Conservation (phyloP, 2,888 invertebrate genomes). For the Coenonympha glycerion region DNA sequence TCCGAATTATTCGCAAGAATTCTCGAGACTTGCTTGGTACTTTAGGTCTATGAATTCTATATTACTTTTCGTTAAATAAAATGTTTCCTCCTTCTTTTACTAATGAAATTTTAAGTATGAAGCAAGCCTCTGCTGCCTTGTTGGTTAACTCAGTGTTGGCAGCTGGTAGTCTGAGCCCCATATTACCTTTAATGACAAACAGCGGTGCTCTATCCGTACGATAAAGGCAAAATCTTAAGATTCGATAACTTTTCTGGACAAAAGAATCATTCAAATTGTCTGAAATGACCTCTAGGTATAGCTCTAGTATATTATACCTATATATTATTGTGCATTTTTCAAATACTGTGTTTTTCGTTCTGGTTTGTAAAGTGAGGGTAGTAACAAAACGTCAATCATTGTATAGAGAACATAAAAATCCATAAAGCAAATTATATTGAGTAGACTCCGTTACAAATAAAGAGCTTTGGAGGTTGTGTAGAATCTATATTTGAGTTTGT, state of each 20-base stretch:
- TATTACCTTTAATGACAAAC: constrained; percentile 14
- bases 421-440: constrained; percentile 11
- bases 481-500: constrained; percentile 47
- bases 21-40: neutral
- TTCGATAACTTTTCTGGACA: constrained; percentile 2
- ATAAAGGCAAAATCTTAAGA: constrained; percentile 19
- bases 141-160: neutral
- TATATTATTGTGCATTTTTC: too few species aligned
- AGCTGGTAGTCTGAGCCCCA: constrained; percentile 12
- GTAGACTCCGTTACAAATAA: constrained; percentile 30
- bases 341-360: neutral
- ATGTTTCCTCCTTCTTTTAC: too few species aligned
- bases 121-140: neutral
- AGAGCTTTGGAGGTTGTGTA: constrained; percentile 71
- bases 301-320: too few species aligned
- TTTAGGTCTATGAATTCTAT: neutral
- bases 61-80: too few species aligned
- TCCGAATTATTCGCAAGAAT: too few species aligned
- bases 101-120: too few species aligned
- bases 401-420: neutral
- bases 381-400: neutral
- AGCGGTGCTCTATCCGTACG: constrained; percentile 22
- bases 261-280: neutral
- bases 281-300: neutral
- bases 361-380: neutral